Percentiles rank a stretch among this genome's conserved stretches.
phyloP scores from a whole-genome alignment of 2,888 invertebrate genomes.

The Agapetus fuscipes region DNA sequence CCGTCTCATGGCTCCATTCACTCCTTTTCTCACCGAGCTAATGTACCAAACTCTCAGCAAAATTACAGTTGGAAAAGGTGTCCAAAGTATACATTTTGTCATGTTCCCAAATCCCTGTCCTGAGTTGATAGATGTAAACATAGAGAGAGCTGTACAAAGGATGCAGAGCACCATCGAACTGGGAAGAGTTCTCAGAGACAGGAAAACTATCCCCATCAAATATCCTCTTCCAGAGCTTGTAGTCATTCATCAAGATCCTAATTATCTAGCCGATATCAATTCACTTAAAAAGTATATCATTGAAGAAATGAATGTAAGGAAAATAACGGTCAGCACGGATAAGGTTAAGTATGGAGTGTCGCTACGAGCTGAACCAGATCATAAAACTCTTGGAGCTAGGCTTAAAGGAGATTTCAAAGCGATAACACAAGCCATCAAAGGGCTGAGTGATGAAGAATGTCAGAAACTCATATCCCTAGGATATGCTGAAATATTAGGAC shows the following conservation, averaged over 20 bases:
- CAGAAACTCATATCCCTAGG: constrained; percentile 64
- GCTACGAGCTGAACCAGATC: constrained; percentile 89
- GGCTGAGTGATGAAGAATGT: constrained; percentile 67
- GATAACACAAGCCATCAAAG: constrained; percentile 72
- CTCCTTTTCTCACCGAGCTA: constrained; percentile 90
- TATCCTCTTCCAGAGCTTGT: constrained; percentile 94
- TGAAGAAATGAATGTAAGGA: constrained; percentile 87
- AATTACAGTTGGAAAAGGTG: constrained; percentile 44
- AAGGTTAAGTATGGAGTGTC: constrained; percentile 88
- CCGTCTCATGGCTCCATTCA: constrained; percentile 93
- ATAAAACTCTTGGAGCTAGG: constrained; percentile 79
- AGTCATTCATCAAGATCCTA: constrained; percentile 79
- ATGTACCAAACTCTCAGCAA: constrained; percentile 85
- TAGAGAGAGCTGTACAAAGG: constrained; percentile 80
- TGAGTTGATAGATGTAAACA: constrained; percentile 67
- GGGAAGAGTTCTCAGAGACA: constrained; percentile 85
- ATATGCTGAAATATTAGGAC: constrained; percentile 62
- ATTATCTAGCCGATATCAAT: constrained; percentile 67
- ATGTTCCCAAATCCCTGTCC: constrained; percentile 71
- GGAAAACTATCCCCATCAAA: constrained; percentile 89
- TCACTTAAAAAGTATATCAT: constrained; percentile 76
- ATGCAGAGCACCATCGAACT: constrained; percentile 96
- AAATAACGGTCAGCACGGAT: constrained; percentile 75
- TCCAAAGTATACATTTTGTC: constrained; percentile 83
- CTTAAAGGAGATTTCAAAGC: constrained; percentile 86